Base-by-base conservation (phyloP, 2,113 vertebrate genomes). In the Ailuropoda melanoleuca region DNA sequence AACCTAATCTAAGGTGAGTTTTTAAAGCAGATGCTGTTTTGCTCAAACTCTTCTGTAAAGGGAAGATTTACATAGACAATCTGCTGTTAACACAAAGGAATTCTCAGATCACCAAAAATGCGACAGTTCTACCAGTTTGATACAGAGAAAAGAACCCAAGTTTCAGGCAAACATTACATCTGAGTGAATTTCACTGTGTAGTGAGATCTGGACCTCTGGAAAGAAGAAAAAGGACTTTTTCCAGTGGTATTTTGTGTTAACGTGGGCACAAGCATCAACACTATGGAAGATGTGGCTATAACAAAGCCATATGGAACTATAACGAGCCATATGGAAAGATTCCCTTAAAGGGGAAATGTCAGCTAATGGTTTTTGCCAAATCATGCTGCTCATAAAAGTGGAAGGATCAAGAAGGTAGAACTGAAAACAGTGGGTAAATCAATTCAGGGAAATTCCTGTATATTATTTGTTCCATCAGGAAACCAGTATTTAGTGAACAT, bases 181-280 rank as follows among this genome's bases (percentile, higher is more conserved):
- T 85, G 17, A 23, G 24, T 8, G 68, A 93, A 82, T 93, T 92
- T 95, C 21, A 43, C 19, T 81, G 29, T 55, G 26, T 83, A 75
- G 48, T 90, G 53, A 72, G 31, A 88, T 58, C 11, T 37, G 5
- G 14, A 93, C 13, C 46, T 29, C 13, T 19, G 50, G 74, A 84
- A 62, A 64, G 43, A 81, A 88, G 58, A 56, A 96, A 96, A 88
- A 93, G 12, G 6, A 50, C 26, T 91, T 92, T 62, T 21, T 84
- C 90, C 29, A 21, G 4, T 64, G 46, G 58, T 86, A 88, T 64
- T 94, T 70, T 60, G 55, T 77, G n/a, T 94, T 82, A 85, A 84
- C 5, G 3, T 64, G n/a, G 31, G 7, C 77, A 46, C n/a, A 93
- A 95, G 43, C 29, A 93, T n/a, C 34, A 8, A 68, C 29, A 34